phyloP scores from a whole-genome alignment of 2,888 invertebrate genomes.

The Hydrotaea cyrtoneurina region DNA sequence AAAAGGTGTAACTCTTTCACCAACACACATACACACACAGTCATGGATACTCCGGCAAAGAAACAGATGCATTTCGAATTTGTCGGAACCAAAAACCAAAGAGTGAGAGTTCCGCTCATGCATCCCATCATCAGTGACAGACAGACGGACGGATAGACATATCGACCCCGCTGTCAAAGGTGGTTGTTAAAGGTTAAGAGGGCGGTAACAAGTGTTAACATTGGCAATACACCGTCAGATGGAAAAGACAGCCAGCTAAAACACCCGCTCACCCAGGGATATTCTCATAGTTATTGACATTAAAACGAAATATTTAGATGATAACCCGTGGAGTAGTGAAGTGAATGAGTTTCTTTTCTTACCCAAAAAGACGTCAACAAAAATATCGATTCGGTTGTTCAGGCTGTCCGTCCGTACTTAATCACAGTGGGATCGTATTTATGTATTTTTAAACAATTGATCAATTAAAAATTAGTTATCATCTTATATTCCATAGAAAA shows the following conservation, averaged over 20 bases:
- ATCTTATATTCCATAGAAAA: too few species aligned
- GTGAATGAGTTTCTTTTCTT: background rate
- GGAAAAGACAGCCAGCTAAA: background rate
- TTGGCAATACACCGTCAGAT: background rate
- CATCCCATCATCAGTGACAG: background rate
- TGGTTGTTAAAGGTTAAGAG: slow-evolving; percentile 2
- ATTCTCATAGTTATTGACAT: background rate
- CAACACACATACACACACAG: background rate
- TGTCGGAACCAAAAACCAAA: background rate
- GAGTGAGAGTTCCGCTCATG: slow-evolving; percentile 3
- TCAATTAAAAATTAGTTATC: too few species aligned
- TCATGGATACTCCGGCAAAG: background rate
- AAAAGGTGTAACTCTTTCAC: background rate
- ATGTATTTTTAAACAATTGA: too few species aligned
- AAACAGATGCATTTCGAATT: background rate
- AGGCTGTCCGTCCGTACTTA: background rate
- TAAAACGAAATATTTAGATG: background rate
- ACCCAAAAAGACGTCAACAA: background rate
- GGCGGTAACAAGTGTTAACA: slow-evolving; percentile 18
- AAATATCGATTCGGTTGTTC: background rate
- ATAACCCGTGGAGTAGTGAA: background rate
- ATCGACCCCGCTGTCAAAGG: background rate
- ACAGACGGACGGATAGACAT: background rate
- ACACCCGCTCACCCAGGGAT: background rate
- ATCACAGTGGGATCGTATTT: background rate